Evolutionary conservation across 2,888 invertebrate species (phyloP).

Genomic region (Tetragonisca angustula): DNA sequence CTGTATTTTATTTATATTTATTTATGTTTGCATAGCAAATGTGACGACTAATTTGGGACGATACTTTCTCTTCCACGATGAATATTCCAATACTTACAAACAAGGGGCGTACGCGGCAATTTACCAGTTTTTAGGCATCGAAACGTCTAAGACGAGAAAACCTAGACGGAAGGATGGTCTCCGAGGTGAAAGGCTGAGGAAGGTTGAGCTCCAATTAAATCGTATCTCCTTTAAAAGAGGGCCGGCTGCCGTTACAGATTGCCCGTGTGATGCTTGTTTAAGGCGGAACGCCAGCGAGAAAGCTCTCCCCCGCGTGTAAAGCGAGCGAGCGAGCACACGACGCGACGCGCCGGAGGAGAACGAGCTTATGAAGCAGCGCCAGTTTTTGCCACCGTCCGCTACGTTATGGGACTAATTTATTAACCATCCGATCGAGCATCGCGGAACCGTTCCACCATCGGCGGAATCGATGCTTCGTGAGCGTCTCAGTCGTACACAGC

Average conservation of each 20-base stretch:
- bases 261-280: slow-evolving; percentile 56
- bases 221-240: slow-evolving; percentile 65
- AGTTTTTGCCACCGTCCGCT: slow-evolving; percentile 59
- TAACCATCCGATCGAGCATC: slow-evolving; percentile 65
- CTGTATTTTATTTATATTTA: too few species aligned
- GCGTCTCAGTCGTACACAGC: background rate
- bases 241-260: slow-evolving; percentile 60
- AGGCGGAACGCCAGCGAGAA: slow-evolving; percentile 36
- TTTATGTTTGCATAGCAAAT: too few species aligned
- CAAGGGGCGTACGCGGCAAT: background rate
- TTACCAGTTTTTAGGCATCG: slow-evolving; percentile 10
- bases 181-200: slow-evolving; percentile 70
- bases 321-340: background rate
- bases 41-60: too few species aligned
- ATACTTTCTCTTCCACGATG: background rate
- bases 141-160: slow-evolving; percentile 28
- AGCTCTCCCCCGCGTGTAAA: slow-evolving; percentile 44
- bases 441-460: slow-evolving; percentile 53
- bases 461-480: slow-evolving; percentile 43
- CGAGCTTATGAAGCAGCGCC: slow-evolving; percentile 64
- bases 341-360: slow-evolving; percentile 8
- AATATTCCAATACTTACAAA: background rate
- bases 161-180: slow-evolving; percentile 55
- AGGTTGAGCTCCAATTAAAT: slow-evolving; percentile 71
- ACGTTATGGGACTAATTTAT: slow-evolving; percentile 71